Conservation (phyloP, 1,140 invertebrate genomes). For the Wasmannia auropunctata region DNA sequence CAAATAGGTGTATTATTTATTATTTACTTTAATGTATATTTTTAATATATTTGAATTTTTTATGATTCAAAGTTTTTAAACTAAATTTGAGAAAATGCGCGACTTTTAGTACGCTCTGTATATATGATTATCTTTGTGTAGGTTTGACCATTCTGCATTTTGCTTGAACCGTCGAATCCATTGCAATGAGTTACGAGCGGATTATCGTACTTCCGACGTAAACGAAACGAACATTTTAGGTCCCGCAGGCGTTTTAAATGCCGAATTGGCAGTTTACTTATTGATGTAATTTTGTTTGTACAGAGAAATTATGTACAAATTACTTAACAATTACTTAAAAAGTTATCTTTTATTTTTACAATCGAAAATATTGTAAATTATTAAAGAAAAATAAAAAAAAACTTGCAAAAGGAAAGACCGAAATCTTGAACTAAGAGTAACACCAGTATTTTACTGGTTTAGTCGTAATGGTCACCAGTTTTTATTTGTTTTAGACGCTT, state of each 20-base stretch:
- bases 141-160: neutral
- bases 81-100: neutral
- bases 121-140: neutral
- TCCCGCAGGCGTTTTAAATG: conserved; percentile 20
- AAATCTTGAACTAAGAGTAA: neutral
- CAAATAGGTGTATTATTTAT: neutral
- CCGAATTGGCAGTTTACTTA: conserved; percentile 14
- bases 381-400: neutral
- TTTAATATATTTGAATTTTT: neutral
- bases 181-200: conserved; percentile 26
- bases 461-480: neutral
- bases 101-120: neutral
- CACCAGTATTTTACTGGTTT: neutral
- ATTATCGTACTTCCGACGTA: conserved; percentile 22
- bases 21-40: neutral
- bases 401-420: neutral
- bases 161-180: conserved; percentile 28
- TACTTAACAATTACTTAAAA: neutral
- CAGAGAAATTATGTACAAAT: neutral
- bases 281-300: conserved; percentile 13
- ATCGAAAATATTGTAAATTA: neutral
- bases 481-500: neutral
- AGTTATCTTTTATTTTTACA: neutral
- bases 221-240: conserved; percentile 39
- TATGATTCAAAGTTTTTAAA: neutral